These are phyloP conservation scores for Telenomus remus DNA, from an alignment of 1,140 invertebrate species.

Conservation along the genomic window DNA sequence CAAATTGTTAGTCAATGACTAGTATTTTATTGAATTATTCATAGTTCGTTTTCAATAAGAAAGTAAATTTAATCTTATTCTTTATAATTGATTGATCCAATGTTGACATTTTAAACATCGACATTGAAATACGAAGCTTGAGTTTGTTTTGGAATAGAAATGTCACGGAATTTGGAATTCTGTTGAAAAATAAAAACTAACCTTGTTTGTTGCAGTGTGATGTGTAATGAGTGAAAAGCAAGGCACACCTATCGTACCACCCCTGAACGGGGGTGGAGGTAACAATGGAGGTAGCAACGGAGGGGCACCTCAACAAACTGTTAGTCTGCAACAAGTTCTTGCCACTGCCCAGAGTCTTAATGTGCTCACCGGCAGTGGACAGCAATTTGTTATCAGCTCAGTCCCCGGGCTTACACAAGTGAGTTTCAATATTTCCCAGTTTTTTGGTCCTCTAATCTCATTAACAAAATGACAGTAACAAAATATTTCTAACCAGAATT, in stretches of 20 bases:
- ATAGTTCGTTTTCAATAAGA: background rate
- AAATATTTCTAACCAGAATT: too few relatives aligned
- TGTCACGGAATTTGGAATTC: background rate
- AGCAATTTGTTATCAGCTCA: constrained; percentile 75
- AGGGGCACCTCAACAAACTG: constrained; percentile 69
- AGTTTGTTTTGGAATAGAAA: background rate
- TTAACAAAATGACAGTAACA: too few relatives aligned
- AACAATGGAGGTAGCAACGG: constrained; percentile 70
- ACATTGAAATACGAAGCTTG: too few relatives aligned
- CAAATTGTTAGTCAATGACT: background rate
- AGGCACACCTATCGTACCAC: constrained; percentile 71
- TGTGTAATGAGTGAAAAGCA: constrained; percentile 77
- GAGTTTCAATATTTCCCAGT: too few relatives aligned
- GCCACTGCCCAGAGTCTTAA: constrained; percentile 72
- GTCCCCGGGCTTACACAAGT: constrained; percentile 74
- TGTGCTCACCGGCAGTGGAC: constrained; percentile 71
- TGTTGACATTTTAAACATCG: background rate
- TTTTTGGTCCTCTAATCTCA: background rate
- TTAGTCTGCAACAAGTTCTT: constrained; percentile 74
- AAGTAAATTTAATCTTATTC: too few relatives aligned
- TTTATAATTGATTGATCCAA: background rate
- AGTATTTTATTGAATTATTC: constrained; percentile 2
- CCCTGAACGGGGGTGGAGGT: constrained; percentile 72
- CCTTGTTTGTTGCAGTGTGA: constrained; percentile 66
- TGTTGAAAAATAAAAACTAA: background rate